A percentile compares a stretch with the other conserved stretches of the same genome.
Conservation (phyloP, 1,140 invertebrate genomes). For the Anastrepha ludens region DNA sequence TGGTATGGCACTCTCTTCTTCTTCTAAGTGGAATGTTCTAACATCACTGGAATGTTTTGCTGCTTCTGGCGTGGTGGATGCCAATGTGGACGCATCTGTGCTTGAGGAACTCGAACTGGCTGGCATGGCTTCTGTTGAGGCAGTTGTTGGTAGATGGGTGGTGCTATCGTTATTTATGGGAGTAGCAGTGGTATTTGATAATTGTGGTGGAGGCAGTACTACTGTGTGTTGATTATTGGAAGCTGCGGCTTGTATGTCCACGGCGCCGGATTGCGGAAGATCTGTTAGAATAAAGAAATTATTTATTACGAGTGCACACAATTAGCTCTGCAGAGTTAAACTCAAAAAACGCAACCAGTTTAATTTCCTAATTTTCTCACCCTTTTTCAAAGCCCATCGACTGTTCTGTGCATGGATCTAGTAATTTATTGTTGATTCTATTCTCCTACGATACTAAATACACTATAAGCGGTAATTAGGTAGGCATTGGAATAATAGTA, state of each 20-base stretch:
- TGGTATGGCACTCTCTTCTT: conserved; percentile 68
- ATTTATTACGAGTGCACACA: too few relatives aligned
- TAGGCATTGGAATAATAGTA: too few relatives aligned
- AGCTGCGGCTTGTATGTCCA: not conserved
- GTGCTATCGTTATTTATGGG: not conserved
- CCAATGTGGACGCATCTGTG: conserved; percentile 16
- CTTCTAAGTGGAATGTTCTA: conserved; percentile 63
- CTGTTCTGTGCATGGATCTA: too few relatives aligned
- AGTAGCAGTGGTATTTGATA: not conserved
- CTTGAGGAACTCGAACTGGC: not conserved
- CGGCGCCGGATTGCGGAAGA: not conserved
- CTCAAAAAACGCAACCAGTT: too few relatives aligned
- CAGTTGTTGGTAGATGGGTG: not conserved
- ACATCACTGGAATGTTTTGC: not conserved
- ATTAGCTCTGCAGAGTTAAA: too few relatives aligned
- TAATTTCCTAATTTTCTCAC: too few relatives aligned
- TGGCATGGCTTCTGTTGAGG: not conserved
- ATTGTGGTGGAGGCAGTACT: not conserved
- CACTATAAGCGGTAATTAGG: too few relatives aligned
- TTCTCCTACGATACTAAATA: too few relatives aligned
- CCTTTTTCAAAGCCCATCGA: too few relatives aligned
- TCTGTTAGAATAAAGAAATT: conserved; percentile 38
- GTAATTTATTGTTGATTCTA: too few relatives aligned
- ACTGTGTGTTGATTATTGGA: not conserved
- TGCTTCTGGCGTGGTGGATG: not conserved